Evolutionary conservation across 2,797 vertebrate species (phyloP).

Genomic region (Periophthalmus magnuspinnatus): DNA sequence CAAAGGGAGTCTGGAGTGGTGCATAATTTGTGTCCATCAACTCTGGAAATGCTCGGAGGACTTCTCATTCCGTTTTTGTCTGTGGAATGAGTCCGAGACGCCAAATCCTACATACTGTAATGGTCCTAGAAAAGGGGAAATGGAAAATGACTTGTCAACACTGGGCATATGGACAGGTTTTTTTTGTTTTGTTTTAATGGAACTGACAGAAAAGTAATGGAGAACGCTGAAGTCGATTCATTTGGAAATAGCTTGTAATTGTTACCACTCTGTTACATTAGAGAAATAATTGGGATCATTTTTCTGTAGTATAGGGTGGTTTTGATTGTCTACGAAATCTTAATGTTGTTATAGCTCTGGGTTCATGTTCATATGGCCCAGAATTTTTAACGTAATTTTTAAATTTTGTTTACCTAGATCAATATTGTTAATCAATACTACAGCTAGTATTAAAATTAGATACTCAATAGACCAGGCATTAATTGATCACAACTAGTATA

Average conservation of each 20-base stretch:
- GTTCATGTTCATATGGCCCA: not conserved
- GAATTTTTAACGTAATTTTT: not conserved
- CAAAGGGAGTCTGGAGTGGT: conserved; percentile 72
- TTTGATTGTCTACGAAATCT: conserved; percentile 19
- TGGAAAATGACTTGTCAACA: conserved; percentile 70
- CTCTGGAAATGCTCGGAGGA: conserved; percentile 73
- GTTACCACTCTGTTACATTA: conserved; percentile 10
- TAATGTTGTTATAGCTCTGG: not conserved
- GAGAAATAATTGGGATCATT: conserved; percentile 5
- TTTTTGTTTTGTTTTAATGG: conserved; percentile 32
- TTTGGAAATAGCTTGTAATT: conserved; percentile 20
- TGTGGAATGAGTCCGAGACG: conserved; percentile 57
- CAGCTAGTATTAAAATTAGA: no score
- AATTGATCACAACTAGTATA: no score
- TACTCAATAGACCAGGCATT: no score
- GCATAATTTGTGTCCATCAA: conserved; percentile 79
- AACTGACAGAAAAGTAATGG: conserved; percentile 40
- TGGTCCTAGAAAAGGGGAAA: conserved; percentile 46
- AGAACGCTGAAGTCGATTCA: conserved; percentile 37
- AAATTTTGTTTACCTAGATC: no score
- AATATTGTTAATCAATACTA: no score
- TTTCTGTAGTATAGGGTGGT: not conserved
- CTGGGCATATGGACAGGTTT: conserved; percentile 28
- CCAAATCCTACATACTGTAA: conserved; percentile 66
- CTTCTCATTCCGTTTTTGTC: conserved; percentile 76